A percentile compares a stretch with the other conserved stretches of the same genome.
Evolutionary conservation across 2,113 vertebrate species (phyloP).

Genomic region (Charadrius vociferus): DNA sequence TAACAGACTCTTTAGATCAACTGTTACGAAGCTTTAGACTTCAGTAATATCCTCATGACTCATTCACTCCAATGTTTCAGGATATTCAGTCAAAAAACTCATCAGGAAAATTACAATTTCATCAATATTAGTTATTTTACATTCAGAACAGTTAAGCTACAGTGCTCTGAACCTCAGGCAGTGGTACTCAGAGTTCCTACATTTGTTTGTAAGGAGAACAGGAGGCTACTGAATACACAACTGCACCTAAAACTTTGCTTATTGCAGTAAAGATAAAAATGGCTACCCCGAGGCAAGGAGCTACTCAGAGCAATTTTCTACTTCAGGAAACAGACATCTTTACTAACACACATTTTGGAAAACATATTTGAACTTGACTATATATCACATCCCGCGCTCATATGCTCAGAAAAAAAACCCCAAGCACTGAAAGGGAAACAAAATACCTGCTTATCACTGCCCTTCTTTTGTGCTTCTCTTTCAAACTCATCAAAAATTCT

Average conservation of each 20-base stretch:
- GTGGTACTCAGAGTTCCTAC: background rate
- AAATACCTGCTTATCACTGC: constrained; percentile 2
- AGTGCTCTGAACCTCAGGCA: background rate
- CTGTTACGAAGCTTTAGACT: background rate
- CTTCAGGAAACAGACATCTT: background rate
- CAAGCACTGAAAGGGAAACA: background rate
- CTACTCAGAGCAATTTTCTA: background rate
- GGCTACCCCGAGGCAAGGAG: background rate
- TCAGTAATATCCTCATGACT: background rate
- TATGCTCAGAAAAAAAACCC: background rate
- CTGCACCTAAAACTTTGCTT: background rate
- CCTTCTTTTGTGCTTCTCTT: background rate
- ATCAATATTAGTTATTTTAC: background rate
- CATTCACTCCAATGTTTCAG: background rate
- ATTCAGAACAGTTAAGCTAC: background rate
- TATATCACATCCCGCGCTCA: background rate
- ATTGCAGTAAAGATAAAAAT: background rate
- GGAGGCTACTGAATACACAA: background rate
- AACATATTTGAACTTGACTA: background rate
- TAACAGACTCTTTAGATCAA: background rate
- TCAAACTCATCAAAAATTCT: constrained; percentile 74
- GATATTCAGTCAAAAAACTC: background rate
- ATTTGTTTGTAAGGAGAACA: background rate
- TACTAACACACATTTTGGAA: background rate
- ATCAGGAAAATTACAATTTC: background rate